These are phyloP conservation scores for Zalophus californianus DNA, from an alignment of 2,797 vertebrate species.

Conservation along the genomic window DNA sequence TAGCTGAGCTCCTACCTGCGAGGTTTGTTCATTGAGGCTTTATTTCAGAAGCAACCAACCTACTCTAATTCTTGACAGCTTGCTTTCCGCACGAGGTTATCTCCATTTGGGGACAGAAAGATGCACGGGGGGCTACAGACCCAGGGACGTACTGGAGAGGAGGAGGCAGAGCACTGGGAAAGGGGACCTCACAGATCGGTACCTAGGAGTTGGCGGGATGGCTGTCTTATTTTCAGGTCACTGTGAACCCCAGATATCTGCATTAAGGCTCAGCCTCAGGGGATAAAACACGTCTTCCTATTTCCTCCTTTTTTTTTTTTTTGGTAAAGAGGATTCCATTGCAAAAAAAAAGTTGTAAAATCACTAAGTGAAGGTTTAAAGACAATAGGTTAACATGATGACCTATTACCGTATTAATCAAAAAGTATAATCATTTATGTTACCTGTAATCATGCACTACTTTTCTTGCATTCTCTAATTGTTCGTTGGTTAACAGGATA, in stretches of 20 bases:
- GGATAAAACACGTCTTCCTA: not conserved
- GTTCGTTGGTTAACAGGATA: constrained; percentile 94
- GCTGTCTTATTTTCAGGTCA: not conserved
- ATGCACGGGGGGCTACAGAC: not conserved
- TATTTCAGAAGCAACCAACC: not conserved
- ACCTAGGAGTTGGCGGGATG: not conserved
- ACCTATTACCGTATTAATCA: accelerated
- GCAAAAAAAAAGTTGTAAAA: not conserved
- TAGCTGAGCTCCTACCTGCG: not conserved
- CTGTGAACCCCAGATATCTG: not conserved
- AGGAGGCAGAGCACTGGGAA: not conserved
- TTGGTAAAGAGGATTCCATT: not conserved
- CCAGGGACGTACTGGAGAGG: not conserved
- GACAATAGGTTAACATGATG: accelerated
- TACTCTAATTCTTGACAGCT: not conserved
- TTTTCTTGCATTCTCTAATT: constrained; percentile 92
- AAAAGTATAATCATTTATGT: accelerated
- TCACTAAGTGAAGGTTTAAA: not conserved
- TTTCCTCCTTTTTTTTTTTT: not conserved
- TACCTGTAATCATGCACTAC: constrained; percentile 98
- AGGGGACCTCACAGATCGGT: not conserved
- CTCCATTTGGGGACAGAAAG: not conserved
- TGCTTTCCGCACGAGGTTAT: not conserved
- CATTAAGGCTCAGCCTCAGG: not conserved
- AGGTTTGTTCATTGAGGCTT: not conserved